Percentiles rank a stretch among this genome's conserved stretches.
phyloP scores from a whole-genome alignment of 2,888 invertebrate species.

The Eupeodes luniger region DNA sequence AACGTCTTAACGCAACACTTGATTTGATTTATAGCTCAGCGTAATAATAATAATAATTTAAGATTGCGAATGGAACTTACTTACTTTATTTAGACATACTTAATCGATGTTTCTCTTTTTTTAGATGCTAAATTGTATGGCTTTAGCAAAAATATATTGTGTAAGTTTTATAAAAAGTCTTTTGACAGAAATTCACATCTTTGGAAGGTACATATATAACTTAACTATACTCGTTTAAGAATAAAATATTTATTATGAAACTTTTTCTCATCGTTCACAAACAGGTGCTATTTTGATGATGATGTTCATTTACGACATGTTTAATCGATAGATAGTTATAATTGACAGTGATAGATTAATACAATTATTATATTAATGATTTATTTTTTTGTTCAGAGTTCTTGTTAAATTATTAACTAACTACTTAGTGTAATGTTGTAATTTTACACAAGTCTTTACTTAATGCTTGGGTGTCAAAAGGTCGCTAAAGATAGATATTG shows the following conservation, averaged over 20 bases:
- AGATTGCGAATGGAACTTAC: conserved; percentile 1
- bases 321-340: conserved; percentile 45
- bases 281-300: neutral
- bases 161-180: neutral
- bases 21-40: neutral
- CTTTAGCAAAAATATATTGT: neutral
- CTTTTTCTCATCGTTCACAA: neutral
- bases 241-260: neutral
- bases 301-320: conserved; percentile 2
- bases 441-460: neutral
- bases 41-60: neutral
- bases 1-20: neutral
- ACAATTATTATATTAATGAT: conserved; percentile 32
- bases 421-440: conserved; percentile 15
- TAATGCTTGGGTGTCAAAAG: no score
- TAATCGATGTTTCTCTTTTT: conserved; percentile 12
- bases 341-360: conserved; percentile 68
- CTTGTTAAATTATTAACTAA: conserved; percentile 5
- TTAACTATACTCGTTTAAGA: neutral
- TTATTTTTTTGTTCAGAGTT: conserved; percentile 1
- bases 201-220: neutral
- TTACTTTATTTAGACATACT: conserved; percentile 4
- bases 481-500: no score
- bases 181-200: neutral
- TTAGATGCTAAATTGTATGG: neutral